Percentiles rank a stretch among this genome's conserved stretches.
These are phyloP conservation scores for Gallinago nigripennis DNA, from an alignment of 2,797 vertebrate species.

Conservation along the genomic window DNA sequence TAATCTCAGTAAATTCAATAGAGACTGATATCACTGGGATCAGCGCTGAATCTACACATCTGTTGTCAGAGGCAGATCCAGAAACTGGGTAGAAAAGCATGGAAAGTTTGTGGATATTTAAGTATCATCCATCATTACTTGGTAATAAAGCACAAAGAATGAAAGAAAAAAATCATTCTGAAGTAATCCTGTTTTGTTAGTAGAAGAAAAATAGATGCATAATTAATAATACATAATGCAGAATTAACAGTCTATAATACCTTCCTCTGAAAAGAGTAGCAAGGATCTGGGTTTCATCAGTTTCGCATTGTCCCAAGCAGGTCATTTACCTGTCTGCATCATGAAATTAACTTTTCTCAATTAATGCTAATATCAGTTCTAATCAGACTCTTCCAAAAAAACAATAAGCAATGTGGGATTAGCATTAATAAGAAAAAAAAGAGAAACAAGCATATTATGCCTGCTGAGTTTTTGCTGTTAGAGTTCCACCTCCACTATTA, in stretches of 20 bases:
- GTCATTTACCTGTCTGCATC: not conserved
- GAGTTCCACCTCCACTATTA: not conserved
- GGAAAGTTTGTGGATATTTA: not conserved
- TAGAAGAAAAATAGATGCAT: slow-evolving; percentile 8
- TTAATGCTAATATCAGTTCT: not conserved
- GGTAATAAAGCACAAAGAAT: not conserved
- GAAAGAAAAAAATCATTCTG: not conserved
- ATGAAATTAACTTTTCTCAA: slow-evolving; percentile 30
- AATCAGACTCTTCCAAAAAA: not conserved
- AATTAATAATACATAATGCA: not conserved
- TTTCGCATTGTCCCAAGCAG: not conserved
- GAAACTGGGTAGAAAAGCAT: not conserved
- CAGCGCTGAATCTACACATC: not conserved
- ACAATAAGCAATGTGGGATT: not conserved
- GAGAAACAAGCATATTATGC: not conserved
- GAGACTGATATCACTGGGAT: not conserved
- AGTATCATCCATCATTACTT: not conserved
- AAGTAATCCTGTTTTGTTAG: not conserved
- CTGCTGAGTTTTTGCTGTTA: slow-evolving; percentile 7
- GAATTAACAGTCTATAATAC: slow-evolving; percentile 6
- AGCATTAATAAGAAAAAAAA: not conserved
- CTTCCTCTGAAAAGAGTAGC: not conserved
- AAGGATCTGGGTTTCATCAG: not conserved
- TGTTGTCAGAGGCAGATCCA: not conserved
- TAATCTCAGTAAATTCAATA: not conserved